These are phyloP conservation scores for Branchellion lobata DNA, from an alignment of 2,888 invertebrate genomes.

Conservation along the genomic window DNA sequence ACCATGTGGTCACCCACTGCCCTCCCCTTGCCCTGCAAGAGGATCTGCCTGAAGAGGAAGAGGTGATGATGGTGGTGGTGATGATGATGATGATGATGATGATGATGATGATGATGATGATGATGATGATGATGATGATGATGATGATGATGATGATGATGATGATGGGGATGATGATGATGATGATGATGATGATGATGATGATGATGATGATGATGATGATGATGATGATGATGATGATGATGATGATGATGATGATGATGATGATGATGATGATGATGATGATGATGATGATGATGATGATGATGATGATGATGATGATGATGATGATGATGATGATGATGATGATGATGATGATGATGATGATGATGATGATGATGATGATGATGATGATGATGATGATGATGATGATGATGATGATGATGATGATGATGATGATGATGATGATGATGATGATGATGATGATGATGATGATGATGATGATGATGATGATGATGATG, in stretches of 20 bases:
- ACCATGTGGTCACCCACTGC: no score
- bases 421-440: conserved; percentile 11
- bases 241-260: no score
- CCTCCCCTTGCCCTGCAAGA: conserved; percentile 46
- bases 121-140: conserved; percentile 11
- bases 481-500: conserved; percentile 12
- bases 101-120: conserved; percentile 26
- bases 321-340: neutral
- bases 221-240: neutral
- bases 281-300: neutral
- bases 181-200: no score
- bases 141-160: conserved; percentile 11
- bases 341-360: neutral
- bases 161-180: no score
- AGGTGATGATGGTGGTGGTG: neutral
- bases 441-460: conserved; percentile 5
- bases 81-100: neutral
- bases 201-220: neutral
- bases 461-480: conserved; percentile 9
- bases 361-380: neutral
- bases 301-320: neutral
- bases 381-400: neutral
- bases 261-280: neutral
- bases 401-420: neutral
- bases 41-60: conserved; percentile 47